Percentiles rank a stretch among this genome's conserved stretches.
Conservation (phyloP, 2,888 invertebrate genomes). For the Sinhomidia bicolor region DNA sequence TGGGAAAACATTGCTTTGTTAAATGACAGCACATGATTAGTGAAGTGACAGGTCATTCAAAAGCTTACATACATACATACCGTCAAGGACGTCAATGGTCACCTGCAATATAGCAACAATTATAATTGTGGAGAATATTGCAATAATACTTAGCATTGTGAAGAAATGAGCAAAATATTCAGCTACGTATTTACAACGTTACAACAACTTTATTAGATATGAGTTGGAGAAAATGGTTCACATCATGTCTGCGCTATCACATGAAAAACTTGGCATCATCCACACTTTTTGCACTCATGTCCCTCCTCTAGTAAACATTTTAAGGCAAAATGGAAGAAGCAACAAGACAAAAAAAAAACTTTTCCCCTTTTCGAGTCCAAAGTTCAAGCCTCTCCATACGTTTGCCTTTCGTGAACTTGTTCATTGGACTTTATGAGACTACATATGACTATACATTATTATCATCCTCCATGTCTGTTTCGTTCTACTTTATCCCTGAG, state of each 20-base stretch:
- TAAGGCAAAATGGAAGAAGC: neutral
- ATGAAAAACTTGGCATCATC: neutral
- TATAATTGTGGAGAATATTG: no score
- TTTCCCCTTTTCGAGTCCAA: neutral
- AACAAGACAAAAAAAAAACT: neutral
- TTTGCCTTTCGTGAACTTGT: neutral
- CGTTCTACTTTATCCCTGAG: constrained; percentile 27
- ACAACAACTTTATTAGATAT: no score
- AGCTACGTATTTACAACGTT: no score
- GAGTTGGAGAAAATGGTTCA: neutral
- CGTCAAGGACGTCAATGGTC: no score
- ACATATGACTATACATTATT: constrained; percentile 7
- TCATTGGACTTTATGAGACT: constrained; percentile 12
- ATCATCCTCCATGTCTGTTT: neutral
- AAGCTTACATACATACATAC: no score
- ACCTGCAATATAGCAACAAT: no score
- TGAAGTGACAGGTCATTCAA: no score
- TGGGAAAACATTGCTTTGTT: no score
- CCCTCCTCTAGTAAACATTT: neutral
- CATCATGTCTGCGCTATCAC: neutral
- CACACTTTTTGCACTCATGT: neutral
- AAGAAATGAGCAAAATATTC: no score
- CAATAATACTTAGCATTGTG: no score
- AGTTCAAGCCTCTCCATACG: neutral
- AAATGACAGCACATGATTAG: no score